A percentile compares a stretch with the other conserved stretches of the same genome.
Evolutionary conservation across 2,888 invertebrate species (phyloP).

Genomic region (Cephus pygmeus): DNA sequence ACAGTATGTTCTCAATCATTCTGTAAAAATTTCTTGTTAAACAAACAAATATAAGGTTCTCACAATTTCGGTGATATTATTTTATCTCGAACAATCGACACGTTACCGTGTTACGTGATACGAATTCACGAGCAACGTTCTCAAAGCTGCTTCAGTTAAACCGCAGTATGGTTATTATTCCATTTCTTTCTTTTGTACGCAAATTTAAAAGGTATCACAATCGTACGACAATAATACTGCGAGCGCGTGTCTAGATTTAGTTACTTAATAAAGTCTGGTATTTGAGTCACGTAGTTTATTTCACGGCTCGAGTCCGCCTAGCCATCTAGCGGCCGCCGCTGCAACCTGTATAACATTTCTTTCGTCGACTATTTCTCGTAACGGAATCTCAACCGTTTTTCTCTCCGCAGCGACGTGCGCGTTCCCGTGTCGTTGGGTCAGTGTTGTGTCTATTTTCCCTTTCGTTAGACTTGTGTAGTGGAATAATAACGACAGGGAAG

Average conservation of each 20-base stretch:
- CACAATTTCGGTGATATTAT: not conserved
- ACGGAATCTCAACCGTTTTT: not conserved
- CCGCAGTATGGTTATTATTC: not conserved
- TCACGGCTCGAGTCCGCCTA: no score
- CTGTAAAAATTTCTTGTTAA: not conserved
- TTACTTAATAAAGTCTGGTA: no score
- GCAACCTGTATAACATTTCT: not conserved
- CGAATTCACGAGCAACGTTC: not conserved
- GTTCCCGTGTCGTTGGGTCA: not conserved
- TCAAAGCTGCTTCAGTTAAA: not conserved
- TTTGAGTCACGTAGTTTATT: no score
- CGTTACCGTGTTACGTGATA: not conserved
- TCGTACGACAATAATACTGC: not conserved
- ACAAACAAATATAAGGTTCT: not conserved
- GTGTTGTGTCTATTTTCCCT: not conserved
- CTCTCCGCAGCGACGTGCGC: not conserved
- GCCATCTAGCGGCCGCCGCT: not conserved
- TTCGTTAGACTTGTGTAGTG: not conserved
- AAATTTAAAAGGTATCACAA: not conserved
- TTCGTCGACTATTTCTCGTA: not conserved
- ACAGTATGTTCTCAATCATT: not conserved
- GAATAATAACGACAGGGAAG: not conserved
- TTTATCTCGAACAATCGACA: not conserved
- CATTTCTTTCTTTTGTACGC: not conserved
- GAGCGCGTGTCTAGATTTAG: not conserved